Base-by-base conservation (phyloP, 2,797 vertebrate genomes). In the Vipera ursinii region DNA sequence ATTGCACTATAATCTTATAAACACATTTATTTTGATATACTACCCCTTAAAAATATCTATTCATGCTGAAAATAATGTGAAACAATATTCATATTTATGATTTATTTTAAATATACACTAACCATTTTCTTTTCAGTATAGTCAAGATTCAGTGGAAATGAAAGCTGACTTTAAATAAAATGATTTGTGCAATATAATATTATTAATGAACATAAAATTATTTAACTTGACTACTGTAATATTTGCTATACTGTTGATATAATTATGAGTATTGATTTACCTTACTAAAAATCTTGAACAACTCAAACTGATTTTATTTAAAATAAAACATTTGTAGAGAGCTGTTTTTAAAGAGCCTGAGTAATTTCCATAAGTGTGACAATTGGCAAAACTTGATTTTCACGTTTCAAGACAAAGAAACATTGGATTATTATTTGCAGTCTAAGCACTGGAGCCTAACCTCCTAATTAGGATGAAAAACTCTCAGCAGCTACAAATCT, bases 401-500 rank as follows among this genome's bases (percentile, higher is more conserved):
- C 96, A 96, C 95, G 95, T 97, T 97, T 97, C 96, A 96, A 96
- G 97, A 97, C 96, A 97, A 93, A 97, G 97, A 97, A 98, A 98
- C 97, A 97, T 98, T 98, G 97, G 95, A 96, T 97, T 96, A 97
- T 97, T 97, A 97, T 98, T 96, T 97, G 97, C 96, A 97, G 97
- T 95, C 96, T 96, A 96, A 97, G 95, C 97, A 97, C 94, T 96
- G 92, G 95, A 97, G 96, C 96, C 96, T 96, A 97, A 97, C 97
- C 96, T 97, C 97, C 98, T 98, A 98, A 98, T 98, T 98, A 98
- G 97, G 97, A 97, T 97, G 97, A 97, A 97, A 98, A 95, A 95
- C 96, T 95, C 94, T 91, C 96, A 96, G 96, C 96, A 96, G 96
- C 92, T 97, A 96, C 96, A 93, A 97, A 96, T 90, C 95, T 96